Conservation (phyloP, 2,113 vertebrate genomes). For the Penelope pileata region DNA sequence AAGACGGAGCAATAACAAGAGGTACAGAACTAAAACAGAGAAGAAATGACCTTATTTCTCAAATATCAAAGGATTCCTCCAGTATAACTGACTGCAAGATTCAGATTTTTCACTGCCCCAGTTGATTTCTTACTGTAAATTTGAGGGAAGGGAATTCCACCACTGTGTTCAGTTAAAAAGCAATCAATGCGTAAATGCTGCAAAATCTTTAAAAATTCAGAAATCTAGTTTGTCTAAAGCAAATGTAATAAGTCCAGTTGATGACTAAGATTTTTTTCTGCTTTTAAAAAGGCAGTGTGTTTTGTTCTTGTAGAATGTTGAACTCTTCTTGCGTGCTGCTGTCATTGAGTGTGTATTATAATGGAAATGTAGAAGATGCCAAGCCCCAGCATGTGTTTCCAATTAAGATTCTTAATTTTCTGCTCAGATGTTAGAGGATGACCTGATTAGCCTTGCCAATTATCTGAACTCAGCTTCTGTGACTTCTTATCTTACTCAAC, state of each 20-base stretch:
- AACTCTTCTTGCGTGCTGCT: background rate
- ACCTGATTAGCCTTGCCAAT: constrained; percentile 26
- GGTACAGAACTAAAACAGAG: background rate
- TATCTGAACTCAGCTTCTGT: background rate
- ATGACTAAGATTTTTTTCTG: background rate
- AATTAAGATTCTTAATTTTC: constrained; percentile 46
- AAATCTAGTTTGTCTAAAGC: background rate
- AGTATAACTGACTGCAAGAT: background rate
- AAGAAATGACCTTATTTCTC: background rate
- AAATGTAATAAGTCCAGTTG: background rate
- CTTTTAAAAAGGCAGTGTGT: background rate
- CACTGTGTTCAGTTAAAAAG: background rate
- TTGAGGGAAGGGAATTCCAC: background rate
- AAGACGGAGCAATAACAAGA: background rate
- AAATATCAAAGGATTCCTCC: background rate
- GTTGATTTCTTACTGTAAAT: background rate
- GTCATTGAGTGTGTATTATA: background rate
- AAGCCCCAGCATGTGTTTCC: background rate
- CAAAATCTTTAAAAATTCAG: background rate
- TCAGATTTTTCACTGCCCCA: background rate
- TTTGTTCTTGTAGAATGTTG: background rate
- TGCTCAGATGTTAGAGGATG: background rate
- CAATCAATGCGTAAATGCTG: background rate
- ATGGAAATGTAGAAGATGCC: background rate
- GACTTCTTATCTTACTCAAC: background rate